phyloP scores from a whole-genome alignment of 2,888 invertebrate species.

The Nesidiocoris tenuis region DNA sequence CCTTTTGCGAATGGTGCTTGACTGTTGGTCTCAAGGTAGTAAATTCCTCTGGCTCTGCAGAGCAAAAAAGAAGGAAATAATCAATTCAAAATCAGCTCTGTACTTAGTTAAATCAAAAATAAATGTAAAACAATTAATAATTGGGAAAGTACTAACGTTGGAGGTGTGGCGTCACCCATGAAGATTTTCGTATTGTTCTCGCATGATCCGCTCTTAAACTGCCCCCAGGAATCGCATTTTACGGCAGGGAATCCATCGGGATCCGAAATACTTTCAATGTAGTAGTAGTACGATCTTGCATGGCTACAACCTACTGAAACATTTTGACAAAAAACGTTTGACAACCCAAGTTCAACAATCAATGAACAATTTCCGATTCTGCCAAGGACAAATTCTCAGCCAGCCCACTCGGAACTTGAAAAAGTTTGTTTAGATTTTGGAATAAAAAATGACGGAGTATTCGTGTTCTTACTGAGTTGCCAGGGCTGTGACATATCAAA shows the following conservation, averaged over 20 bases:
- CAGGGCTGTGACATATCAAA: slow-evolving; percentile 23
- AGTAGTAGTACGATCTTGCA: slow-evolving; percentile 50
- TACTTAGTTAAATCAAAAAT: slow-evolving; percentile 30
- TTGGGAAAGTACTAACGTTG: slow-evolving; percentile 6
- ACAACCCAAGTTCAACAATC: no score
- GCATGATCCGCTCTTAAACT: slow-evolving; percentile 47
- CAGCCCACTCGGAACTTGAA: no score
- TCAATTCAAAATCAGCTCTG: no score
- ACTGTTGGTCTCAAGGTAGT: slow-evolving; percentile 77
- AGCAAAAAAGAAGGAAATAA: neutral
- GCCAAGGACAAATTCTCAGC: no score
- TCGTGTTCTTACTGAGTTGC: slow-evolving; percentile 26
- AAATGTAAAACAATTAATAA: neutral
- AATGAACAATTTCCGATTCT: no score
- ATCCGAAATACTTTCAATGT: slow-evolving; percentile 50
- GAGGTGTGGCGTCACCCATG: slow-evolving; percentile 49
- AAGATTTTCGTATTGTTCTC: slow-evolving; percentile 10
- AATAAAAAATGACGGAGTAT: no score
- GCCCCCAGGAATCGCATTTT: slow-evolving; percentile 48
- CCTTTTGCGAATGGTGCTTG: slow-evolving; percentile 64
- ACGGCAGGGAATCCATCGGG: slow-evolving; percentile 46
- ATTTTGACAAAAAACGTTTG: no score
- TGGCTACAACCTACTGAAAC: slow-evolving; percentile 51
- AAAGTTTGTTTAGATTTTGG: no score
- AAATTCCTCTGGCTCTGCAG: slow-evolving; percentile 75